These are phyloP conservation scores for Saguinus imperator DNA, from an alignment of 2,113 vertebrate genomes.

Conservation along the genomic window DNA sequence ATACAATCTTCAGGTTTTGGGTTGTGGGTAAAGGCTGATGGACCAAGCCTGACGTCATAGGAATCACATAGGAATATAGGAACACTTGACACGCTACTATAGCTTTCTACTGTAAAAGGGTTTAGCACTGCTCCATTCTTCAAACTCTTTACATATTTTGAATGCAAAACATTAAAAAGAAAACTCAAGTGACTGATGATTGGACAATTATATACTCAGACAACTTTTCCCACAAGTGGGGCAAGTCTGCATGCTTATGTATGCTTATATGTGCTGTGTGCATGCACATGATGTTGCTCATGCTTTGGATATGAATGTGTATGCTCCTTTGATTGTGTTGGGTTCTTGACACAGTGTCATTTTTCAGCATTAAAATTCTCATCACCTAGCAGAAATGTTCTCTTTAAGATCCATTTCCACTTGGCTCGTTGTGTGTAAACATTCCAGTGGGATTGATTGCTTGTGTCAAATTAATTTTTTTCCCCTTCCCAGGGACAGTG, in stretches of 20 bases:
- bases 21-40: not conserved
- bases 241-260: not conserved
- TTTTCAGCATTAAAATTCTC: conserved; percentile 72
- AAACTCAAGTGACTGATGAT: not conserved
- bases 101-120: not conserved
- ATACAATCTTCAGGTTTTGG: not conserved
- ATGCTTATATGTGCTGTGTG: not conserved
- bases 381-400: conserved; percentile 61
- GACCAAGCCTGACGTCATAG: not conserved
- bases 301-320: not conserved
- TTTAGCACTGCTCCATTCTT: conserved; percentile 1
- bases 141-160: conserved; percentile 31
- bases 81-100: not conserved
- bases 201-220: not conserved
- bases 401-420: conserved; percentile 71
- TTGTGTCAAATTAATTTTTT: conserved; percentile 75
- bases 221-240: not conserved
- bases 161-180: conserved; percentile 32
- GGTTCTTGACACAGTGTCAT: conserved; percentile 55
- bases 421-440: conserved; percentile 59
- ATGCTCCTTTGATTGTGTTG: not conserved
- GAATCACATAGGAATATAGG: not conserved
- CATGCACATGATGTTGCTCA: not conserved
- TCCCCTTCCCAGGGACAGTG: conserved; percentile 42
- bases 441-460: conserved; percentile 73